Conservation (phyloP, 2,797 vertebrate species). For the Sciaenops ocellatus region DNA sequence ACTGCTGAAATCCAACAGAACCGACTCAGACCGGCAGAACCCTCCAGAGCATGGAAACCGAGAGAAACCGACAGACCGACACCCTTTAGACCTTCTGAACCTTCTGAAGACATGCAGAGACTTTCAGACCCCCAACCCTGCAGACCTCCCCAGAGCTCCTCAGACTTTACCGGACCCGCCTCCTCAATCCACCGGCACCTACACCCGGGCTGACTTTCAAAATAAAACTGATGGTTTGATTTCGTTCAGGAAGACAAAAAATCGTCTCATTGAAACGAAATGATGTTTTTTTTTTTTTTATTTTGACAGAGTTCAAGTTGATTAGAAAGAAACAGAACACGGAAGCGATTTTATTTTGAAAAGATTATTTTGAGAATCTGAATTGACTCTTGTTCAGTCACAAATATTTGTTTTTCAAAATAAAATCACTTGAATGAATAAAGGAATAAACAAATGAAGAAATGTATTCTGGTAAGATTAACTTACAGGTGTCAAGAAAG, state of each 20-base stretch:
- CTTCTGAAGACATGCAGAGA: background rate
- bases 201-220: constrained; percentile 11
- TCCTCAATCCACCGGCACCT: background rate
- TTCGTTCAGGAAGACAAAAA: too few species aligned
- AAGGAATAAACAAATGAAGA: background rate
- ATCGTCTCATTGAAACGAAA: too few species aligned
- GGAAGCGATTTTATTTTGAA: too few species aligned
- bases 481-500: background rate
- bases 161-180: constrained; percentile 10
- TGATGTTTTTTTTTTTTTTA: too few species aligned
- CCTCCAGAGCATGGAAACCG: background rate
- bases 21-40: background rate
- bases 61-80: too few species aligned
- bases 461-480: too few species aligned
- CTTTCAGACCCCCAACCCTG: background rate
- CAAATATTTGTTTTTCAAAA: too few species aligned
- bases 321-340: too few species aligned
- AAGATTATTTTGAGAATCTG: too few species aligned
- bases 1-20: background rate
- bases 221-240: constrained; percentile 18
- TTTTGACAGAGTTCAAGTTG: too few species aligned
- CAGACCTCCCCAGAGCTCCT: background rate
- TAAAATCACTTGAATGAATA: background rate
- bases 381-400: too few species aligned
- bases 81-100: background rate